Evolutionary conservation across 2,113 vertebrate species (phyloP).

Genomic region (Physeter macrocephalus): DNA sequence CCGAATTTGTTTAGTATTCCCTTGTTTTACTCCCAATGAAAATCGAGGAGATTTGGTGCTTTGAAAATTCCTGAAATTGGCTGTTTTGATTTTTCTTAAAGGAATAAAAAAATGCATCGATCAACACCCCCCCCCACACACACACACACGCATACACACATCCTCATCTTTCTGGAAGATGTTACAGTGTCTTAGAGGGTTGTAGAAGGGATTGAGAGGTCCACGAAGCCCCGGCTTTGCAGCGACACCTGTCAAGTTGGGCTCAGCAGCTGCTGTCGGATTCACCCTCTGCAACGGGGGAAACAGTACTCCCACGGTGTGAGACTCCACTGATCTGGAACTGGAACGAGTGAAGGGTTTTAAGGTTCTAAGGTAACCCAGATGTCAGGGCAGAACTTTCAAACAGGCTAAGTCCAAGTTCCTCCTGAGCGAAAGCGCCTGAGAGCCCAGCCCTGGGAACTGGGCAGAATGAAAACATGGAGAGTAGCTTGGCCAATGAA

Average conservation of each 20-base stretch:
- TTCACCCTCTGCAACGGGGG: neutral
- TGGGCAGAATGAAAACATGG: slow-evolving; percentile 52
- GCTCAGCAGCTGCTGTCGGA: neutral
- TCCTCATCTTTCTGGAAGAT: neutral
- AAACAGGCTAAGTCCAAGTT: neutral
- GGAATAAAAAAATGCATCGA: neutral
- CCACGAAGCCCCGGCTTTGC: neutral
- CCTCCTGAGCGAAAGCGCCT: neutral
- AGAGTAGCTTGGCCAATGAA: neutral
- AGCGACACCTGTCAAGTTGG: neutral
- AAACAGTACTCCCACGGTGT: neutral
- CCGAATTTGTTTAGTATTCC: neutral
- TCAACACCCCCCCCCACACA: neutral
- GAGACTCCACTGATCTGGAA: neutral
- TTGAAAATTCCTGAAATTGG: neutral
- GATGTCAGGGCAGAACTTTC: slow-evolving; percentile 39
- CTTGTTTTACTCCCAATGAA: neutral
- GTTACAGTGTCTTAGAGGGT: neutral
- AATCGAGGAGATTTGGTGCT: neutral
- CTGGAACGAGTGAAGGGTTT: neutral
- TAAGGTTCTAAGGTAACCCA: neutral
- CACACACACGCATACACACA: neutral
- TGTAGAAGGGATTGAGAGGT: neutral
- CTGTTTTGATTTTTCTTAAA: slow-evolving; percentile 19
- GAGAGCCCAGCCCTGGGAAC: neutral